Base-by-base conservation (phyloP, 2,113 vertebrate species). In the Chaetodon auriga region DNA sequence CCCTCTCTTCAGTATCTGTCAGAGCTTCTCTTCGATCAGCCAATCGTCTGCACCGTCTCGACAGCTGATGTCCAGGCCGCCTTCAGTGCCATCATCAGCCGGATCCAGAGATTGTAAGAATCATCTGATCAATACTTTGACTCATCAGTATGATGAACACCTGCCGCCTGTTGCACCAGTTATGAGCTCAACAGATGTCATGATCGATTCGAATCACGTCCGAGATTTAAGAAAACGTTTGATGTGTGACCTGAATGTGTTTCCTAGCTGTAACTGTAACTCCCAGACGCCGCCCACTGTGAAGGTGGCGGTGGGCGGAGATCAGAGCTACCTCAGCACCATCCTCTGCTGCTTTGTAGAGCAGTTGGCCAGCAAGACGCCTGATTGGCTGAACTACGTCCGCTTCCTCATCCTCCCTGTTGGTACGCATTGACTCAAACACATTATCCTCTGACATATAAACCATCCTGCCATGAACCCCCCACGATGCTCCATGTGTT, bases 361-460 rank as follows among this genome's bases (percentile, higher is more conserved):
- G 60, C 95, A 95, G 82, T 90, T 95, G 35, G 95, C 94, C 69
- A 94, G 93, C 88, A 95, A 95, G 87, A 95, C 95, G 0, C 91
- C 94, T 1, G 95, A 95, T 79, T 95, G 95, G 95, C 88, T 94
- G 49, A 94, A 79, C 82, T 95, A 94, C 57, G 75, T 95, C 62
- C 94, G 93, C 58, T 95, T 95, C 77, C 87, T 95, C 48, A 78
- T 95, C 87, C 87, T 95, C 45, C 95, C 95, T 0, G 57, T 94
- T 0, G 95, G 95, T 95, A 71, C 0, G 68, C n/a, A 2, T 0
- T 0, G 2, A 12, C 64, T 35, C 57, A 2, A 10, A 9, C 60
- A 21, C 36, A 16, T 23, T 8, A 14, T 12, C 19, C 8, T 2
- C 0, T 51, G 13, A 7, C 15, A 14, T 14, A 45, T 58, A 3